phyloP scores from a whole-genome alignment of 2,113 vertebrate species.

The Phaethornis superciliosus region DNA sequence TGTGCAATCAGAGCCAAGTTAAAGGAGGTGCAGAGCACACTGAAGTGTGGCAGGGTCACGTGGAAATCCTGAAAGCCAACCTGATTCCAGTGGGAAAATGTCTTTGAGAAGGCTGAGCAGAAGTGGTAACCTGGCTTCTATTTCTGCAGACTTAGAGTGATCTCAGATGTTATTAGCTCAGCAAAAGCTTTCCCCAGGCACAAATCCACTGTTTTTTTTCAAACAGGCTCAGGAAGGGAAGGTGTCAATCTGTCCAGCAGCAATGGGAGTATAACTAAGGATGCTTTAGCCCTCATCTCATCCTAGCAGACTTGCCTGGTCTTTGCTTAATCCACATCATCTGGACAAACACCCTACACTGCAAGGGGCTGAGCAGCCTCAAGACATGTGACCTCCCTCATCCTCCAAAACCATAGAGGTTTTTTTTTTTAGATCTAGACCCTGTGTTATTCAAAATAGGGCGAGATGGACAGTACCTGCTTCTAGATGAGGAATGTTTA shows the following conservation, averaged over 20 bases:
- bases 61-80: neutral
- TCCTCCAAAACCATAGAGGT: neutral
- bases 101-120: neutral
- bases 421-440: neutral
- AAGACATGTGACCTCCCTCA: neutral
- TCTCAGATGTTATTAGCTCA: neutral
- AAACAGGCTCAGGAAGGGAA: neutral
- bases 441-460: neutral
- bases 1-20: neutral
- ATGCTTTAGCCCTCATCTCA: neutral
- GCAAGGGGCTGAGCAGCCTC: neutral
- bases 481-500: neutral
- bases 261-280: neutral
- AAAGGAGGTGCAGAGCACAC: neutral
- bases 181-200: neutral
- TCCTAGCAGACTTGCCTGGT: neutral
- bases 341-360: neutral
- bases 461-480: neutral
- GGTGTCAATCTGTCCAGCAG: neutral
- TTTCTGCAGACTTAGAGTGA: neutral
- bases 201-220: neutral
- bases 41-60: neutral
- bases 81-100: neutral
- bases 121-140: rapidly evolving
- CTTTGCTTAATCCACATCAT: neutral